These are phyloP conservation scores for Xanthia togata DNA, from an alignment of 2,888 invertebrate species.

Conservation along the genomic window DNA sequence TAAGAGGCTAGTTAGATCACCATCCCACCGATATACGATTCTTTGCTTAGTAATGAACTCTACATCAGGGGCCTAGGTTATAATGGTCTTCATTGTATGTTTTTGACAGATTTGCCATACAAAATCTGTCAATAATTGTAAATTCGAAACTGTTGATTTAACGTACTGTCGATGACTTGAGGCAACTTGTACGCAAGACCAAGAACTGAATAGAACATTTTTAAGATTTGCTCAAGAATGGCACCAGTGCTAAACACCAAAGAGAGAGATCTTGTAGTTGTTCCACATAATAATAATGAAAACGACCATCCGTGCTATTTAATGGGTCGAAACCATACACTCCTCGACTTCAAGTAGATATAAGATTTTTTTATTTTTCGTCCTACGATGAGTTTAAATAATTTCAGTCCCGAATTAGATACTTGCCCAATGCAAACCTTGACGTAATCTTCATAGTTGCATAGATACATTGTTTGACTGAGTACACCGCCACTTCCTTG, in stretches of 20 bases:
- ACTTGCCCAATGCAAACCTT: background rate
- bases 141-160: background rate
- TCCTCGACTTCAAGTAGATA: background rate
- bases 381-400: background rate
- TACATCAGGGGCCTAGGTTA: too few relatives aligned
- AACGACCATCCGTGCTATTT: background rate
- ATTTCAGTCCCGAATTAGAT: background rate
- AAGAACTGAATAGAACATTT: background rate
- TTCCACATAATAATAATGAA: background rate
- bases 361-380: background rate
- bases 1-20: background rate
- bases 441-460: background rate
- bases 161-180: background rate
- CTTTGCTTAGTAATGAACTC: background rate
- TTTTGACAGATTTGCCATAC: background rate
- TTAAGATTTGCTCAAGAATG: background rate
- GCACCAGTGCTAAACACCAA: background rate
- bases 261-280: background rate
- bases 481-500: constrained; percentile 43
- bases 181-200: background rate
- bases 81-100: background rate
- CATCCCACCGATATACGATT: background rate
- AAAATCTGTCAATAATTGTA: background rate
- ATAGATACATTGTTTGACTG: constrained; percentile 13
- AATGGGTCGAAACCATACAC: background rate